A percentile compares a stretch with the other conserved stretches of the same genome.
Conservation (phyloP, 2,113 vertebrate genomes). For the Ammodytes marinus region DNA sequence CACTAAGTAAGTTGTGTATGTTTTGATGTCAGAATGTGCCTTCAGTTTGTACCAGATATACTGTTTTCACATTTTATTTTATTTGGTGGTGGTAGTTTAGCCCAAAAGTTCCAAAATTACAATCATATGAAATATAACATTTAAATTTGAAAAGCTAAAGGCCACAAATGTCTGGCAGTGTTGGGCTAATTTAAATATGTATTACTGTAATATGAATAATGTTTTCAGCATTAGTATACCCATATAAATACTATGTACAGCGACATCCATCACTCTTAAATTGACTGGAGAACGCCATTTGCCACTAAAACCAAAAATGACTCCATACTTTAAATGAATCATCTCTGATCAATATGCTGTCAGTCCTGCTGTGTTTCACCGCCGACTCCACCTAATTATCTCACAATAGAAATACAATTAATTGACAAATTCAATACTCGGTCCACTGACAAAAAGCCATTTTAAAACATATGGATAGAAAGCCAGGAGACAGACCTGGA, state of each 20-base stretch:
- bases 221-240: neutral
- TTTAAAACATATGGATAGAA: constrained; percentile 26
- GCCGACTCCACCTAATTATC: constrained; percentile 21
- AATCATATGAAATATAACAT: neutral
- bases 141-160: neutral
- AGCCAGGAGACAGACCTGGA: neutral
- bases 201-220: neutral
- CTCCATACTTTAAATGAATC: neutral
- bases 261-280: neutral
- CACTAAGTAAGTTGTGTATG: neutral
- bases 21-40: neutral
- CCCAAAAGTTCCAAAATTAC: neutral
- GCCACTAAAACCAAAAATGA: neutral
- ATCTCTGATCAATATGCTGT: constrained; percentile 21
- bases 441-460: constrained; percentile 1
- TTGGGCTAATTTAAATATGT: neutral
- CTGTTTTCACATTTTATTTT: neutral
- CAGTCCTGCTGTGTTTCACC: constrained; percentile 3
- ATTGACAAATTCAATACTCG: constrained; percentile 29
- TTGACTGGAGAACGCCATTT: neutral
- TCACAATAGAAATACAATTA: constrained; percentile 26
- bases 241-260: neutral
- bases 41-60: neutral
- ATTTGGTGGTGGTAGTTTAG: neutral
- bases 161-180: neutral